Conservation (phyloP, 2,113 vertebrate genomes). For the Mus pahari region DNA sequence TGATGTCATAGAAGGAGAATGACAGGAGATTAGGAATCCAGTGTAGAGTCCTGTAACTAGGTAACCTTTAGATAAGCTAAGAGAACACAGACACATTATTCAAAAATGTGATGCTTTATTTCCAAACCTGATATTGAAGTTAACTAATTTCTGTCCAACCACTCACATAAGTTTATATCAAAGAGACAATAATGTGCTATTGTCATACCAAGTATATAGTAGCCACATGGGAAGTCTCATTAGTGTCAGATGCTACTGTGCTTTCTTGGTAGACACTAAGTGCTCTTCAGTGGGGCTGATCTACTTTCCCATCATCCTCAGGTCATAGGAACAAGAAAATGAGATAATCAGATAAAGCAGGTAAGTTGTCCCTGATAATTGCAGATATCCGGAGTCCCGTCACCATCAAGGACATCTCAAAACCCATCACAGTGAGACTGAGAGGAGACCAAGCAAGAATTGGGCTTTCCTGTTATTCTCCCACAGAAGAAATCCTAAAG, state of each 20-base stretch:
- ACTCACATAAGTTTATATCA: neutral
- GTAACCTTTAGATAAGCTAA: accelerated
- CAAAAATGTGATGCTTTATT: neutral
- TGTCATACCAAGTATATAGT: neutral
- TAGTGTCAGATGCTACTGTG: neutral
- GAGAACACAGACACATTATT: neutral
- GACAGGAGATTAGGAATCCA: neutral
- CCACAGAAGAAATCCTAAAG: neutral
- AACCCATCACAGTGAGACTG: neutral
- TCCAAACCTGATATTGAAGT: neutral
- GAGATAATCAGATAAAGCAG: neutral
- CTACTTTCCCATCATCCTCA: neutral
- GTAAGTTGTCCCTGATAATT: neutral
- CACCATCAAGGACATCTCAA: neutral
- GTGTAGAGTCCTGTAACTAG: neutral
- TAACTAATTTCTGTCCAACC: neutral
- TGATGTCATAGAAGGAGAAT: neutral
- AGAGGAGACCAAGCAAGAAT: neutral
- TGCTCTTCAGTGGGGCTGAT: neutral
- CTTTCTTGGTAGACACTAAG: neutral
- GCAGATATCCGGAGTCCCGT: neutral
- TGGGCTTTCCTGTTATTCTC: neutral
- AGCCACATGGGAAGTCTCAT: neutral
- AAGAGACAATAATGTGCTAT: neutral
- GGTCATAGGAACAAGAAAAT: neutral